A percentile compares a stretch with the other conserved stretches of the same genome.
Conservation (phyloP, 2,113 vertebrate species). For the Tachuris rubrigastra region DNA sequence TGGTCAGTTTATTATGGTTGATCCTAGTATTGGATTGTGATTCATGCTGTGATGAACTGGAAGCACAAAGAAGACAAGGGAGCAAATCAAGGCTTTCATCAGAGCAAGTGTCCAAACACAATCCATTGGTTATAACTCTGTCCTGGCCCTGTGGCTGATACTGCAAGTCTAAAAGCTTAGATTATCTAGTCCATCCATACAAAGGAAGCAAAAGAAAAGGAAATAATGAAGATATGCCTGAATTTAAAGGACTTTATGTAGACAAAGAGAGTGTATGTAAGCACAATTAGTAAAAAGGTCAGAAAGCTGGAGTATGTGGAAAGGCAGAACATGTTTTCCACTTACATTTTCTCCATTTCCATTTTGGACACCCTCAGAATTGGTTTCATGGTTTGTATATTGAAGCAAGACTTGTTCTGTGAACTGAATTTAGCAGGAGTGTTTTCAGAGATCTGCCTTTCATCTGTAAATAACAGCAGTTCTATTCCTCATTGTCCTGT, state of each 20-base stretch:
- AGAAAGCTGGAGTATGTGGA: neutral
- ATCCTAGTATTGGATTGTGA: neutral
- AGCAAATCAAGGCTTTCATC: neutral
- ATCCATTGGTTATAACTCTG: neutral
- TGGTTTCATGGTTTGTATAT: neutral
- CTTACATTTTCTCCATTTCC: neutral
- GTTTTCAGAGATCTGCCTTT: neutral
- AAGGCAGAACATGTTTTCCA: neutral
- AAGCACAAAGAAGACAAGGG: neutral
- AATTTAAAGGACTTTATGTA: neutral
- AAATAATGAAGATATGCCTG: neutral
- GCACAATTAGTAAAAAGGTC: neutral
- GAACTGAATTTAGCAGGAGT: neutral
- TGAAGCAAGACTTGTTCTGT: neutral
- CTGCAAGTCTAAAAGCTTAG: neutral
- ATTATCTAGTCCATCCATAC: neutral
- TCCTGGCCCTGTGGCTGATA: neutral
- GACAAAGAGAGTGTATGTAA: neutral
- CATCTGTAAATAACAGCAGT: neutral
- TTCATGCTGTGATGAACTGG: neutral
- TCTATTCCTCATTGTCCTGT: neutral
- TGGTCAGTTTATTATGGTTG: neutral
- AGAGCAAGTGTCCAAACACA: fast-evolving
- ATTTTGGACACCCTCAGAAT: neutral
- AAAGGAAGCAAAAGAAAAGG: neutral